A percentile compares a stretch with the other conserved stretches of the same genome.
These are phyloP conservation scores for Lepidothrix coronata DNA, from an alignment of 2,113 vertebrate species.

Conservation along the genomic window DNA sequence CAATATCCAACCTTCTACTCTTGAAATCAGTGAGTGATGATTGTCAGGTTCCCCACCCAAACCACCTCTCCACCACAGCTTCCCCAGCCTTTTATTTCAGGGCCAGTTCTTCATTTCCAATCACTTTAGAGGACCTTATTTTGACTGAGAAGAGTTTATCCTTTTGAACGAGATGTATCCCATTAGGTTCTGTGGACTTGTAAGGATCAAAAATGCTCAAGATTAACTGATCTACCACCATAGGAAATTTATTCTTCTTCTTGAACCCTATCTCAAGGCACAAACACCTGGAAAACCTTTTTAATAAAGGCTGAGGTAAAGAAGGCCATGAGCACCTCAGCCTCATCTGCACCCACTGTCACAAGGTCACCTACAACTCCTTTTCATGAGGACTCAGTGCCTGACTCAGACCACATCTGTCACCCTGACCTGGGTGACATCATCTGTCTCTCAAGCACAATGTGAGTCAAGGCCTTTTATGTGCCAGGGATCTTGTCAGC, in stretches of 20 bases:
- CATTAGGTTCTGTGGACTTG: not conserved
- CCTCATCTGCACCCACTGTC: not conserved
- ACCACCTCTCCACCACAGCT: not conserved
- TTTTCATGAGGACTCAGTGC: not conserved
- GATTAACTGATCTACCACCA: not conserved
- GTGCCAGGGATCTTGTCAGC: not conserved
- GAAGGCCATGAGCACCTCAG: not conserved
- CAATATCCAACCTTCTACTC: not conserved
- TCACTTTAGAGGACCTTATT: not conserved
- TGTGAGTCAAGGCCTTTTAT: not conserved
- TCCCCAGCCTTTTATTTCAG: not conserved
- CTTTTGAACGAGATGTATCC: not conserved
- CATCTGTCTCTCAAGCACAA: not conserved
- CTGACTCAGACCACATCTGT: not conserved
- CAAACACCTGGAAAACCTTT: not conserved
- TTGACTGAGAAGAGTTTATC: not conserved
- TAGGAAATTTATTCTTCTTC: not conserved
- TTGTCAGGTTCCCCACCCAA: accelerated
- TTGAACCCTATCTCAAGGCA: not conserved
- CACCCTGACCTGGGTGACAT: not conserved
- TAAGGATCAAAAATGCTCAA: not conserved
- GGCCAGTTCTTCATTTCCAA: not conserved
- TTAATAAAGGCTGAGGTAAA: not conserved
- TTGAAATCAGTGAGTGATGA: not conserved
- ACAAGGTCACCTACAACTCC: not conserved